A percentile compares a stretch with the other conserved stretches of the same genome.
These are phyloP conservation scores for Danio albolineatus DNA, from an alignment of 2,797 vertebrate species.

Conservation along the genomic window DNA sequence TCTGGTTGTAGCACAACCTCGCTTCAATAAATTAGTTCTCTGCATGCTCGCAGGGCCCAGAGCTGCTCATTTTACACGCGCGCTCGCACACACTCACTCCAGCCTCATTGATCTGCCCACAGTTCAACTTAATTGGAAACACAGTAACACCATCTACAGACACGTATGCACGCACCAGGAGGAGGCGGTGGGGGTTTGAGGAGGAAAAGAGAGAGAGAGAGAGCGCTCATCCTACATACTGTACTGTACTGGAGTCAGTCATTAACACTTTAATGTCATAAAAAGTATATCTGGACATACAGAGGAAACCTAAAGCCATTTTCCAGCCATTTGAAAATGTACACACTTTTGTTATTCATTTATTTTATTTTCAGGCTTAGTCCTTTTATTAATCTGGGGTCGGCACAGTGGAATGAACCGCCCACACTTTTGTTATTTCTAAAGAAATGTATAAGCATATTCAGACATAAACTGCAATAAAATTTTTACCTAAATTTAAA, in stretches of 20 bases:
- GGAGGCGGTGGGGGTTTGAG: slow-evolving; percentile 1
- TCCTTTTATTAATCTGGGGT: too few species aligned
- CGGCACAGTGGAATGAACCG: too few species aligned
- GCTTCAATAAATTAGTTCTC: slow-evolving; percentile 83
- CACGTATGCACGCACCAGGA: slow-evolving; percentile 51
- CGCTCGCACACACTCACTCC: slow-evolving; percentile 72
- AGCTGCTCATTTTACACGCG: slow-evolving; percentile 77
- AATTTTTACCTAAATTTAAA: too few species aligned
- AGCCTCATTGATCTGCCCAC: slow-evolving; percentile 80
- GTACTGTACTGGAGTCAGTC: slow-evolving; percentile 29
- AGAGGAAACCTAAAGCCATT: too few species aligned
- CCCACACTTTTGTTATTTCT: too few species aligned
- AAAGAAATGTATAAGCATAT: too few species aligned
- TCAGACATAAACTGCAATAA: too few species aligned
- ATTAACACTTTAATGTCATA: slow-evolving; percentile 38
- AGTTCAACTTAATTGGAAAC: slow-evolving; percentile 84
- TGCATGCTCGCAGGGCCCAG: slow-evolving; percentile 79
- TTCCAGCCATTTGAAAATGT: too few species aligned
- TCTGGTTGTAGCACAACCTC: slow-evolving; percentile 52
- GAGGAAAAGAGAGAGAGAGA: slow-evolving; percentile 11
- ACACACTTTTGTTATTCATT: too few species aligned
- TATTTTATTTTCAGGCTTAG: too few species aligned
- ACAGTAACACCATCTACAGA: slow-evolving; percentile 79
- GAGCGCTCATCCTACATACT: not conserved
- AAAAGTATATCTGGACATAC: not conserved